Conservation (phyloP, 2,797 vertebrate species). For the Notolepis coatsorum region DNA sequence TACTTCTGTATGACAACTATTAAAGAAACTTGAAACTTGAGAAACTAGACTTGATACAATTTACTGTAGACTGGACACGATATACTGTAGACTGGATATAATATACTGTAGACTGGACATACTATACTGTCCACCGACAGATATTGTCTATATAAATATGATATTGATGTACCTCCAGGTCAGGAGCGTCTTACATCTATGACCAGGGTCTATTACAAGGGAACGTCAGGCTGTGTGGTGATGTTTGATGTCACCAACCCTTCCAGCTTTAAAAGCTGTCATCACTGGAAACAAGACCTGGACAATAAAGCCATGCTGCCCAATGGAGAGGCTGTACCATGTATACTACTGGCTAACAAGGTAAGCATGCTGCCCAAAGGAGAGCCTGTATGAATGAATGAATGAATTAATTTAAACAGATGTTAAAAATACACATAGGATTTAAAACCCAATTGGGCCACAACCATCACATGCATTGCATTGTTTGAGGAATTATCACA, state of each 20-base stretch:
- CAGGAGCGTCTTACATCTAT: constrained; percentile 92
- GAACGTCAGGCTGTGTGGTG: constrained; percentile 84
- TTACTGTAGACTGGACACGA: not conserved
- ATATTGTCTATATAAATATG: too few species aligned
- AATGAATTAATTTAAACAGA: too few species aligned
- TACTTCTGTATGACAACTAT: too few species aligned
- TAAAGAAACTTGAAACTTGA: too few species aligned
- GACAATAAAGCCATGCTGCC: constrained; percentile 85
- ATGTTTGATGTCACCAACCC: constrained; percentile 88
- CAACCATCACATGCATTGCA: too few species aligned
- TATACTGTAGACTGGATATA: not conserved
- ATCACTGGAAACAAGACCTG: constrained; percentile 88
- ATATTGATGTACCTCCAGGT: constrained; percentile 66
- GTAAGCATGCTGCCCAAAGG: constrained; percentile 60
- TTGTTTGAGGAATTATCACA: too few species aligned
- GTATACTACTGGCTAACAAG: constrained; percentile 91
- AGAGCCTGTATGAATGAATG: too few species aligned
- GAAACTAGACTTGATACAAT: not conserved
- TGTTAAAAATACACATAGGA: too few species aligned
- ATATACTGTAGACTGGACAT: not conserved
- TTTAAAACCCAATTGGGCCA: too few species aligned
- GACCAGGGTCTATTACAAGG: constrained; percentile 89
- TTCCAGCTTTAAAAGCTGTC: constrained; percentile 84
- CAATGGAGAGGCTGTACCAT: constrained; percentile 80
- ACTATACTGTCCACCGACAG: too few species aligned